Conservation (phyloP, 2,888 invertebrate genomes). For the Pollenia amentaria region DNA sequence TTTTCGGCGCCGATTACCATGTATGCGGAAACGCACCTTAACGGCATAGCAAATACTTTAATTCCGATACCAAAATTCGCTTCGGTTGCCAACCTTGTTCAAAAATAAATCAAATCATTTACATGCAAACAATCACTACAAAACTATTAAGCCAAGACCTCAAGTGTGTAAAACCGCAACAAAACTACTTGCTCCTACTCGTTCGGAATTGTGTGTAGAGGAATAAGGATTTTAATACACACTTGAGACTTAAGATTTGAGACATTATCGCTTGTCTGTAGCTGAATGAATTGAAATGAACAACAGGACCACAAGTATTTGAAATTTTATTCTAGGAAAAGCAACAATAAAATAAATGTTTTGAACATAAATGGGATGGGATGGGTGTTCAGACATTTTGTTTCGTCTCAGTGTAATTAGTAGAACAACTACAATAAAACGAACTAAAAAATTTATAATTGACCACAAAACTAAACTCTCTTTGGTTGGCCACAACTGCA, state of each 20-base stretch:
- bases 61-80: no score
- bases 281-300: constrained; percentile 7
- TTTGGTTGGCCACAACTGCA: constrained; percentile 66
- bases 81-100: no score
- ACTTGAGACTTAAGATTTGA: constrained; percentile 28
- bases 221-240: constrained; percentile 45
- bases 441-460: neutral
- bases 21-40: no score
- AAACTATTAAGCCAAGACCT: constrained; percentile 50
- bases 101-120: constrained; percentile 52
- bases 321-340: neutral
- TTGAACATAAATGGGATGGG: constrained; percentile 1
- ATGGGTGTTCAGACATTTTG: neutral
- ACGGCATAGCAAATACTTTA: no score
- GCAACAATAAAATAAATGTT: constrained; percentile 41
- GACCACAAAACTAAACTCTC: constrained; percentile 65
- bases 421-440: constrained; percentile 5
- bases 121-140: constrained; percentile 26
- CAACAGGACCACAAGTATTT: constrained; percentile 27
- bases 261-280: constrained; percentile 16
- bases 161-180: constrained; percentile 67
- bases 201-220: neutral
- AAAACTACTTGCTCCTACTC: constrained; percentile 37
- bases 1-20: no score
- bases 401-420: constrained; percentile 33